These are phyloP conservation scores for Zosterops hypoxanthus DNA, from an alignment of 2,113 vertebrate species.

Conservation along the genomic window DNA sequence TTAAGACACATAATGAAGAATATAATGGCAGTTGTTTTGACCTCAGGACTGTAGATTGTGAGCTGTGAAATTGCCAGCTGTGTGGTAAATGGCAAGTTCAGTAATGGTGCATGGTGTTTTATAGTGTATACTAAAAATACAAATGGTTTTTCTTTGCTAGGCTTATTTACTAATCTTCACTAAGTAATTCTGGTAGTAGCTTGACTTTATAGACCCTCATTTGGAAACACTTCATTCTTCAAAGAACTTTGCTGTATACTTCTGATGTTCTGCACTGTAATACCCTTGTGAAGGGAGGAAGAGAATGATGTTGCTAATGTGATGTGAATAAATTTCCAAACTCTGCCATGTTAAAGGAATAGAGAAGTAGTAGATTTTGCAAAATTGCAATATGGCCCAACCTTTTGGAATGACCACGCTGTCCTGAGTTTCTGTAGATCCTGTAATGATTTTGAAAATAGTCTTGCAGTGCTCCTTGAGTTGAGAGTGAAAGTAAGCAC, in stretches of 20 bases:
- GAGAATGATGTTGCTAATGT: not conserved
- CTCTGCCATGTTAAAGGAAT: not conserved
- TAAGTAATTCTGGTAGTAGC: not conserved
- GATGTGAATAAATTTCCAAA: not conserved
- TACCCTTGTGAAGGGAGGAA: not conserved
- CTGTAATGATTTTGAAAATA: not conserved
- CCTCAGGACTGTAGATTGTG: not conserved
- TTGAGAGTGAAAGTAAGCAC: not conserved
- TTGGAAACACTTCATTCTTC: not conserved
- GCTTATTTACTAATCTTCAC: not conserved
- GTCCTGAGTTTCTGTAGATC: not conserved
- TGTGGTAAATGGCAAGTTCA: not conserved
- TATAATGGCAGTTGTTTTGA: not conserved
- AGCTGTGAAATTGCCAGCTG: not conserved
- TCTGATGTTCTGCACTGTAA: not conserved
- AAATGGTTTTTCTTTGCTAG: not conserved
- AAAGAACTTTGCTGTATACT: not conserved
- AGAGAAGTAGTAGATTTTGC: not conserved
- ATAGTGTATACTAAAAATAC: not conserved
- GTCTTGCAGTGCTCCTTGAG: not conserved
- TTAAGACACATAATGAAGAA: not conserved
- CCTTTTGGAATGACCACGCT: not conserved
- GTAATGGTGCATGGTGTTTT: not conserved
- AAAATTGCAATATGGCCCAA: not conserved
- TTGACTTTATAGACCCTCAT: not conserved